Conservation (phyloP, 2,113 vertebrate genomes). For the Poeciliopsis occidentalis region DNA sequence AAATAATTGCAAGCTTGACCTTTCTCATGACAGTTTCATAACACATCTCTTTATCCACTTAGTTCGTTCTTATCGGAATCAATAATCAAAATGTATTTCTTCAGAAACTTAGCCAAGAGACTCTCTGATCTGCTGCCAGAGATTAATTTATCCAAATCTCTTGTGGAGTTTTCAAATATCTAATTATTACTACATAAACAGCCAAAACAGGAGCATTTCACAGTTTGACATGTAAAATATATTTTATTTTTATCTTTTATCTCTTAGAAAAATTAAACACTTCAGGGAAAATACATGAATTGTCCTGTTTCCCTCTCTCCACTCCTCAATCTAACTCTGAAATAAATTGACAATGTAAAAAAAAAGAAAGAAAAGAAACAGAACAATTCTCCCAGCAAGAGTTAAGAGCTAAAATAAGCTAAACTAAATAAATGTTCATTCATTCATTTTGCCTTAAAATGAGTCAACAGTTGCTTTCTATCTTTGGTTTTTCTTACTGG, state of each 20-base stretch:
- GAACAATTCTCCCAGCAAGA: too few species aligned
- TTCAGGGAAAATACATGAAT: too few species aligned
- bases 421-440: too few species aligned
- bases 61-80: conserved; percentile 13
- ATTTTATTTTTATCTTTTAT: neutral
- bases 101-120: conserved; percentile 14
- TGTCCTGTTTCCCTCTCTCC: too few species aligned
- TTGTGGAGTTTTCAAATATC: conserved; percentile 2
- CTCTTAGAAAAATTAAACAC: neutral
- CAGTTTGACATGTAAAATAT: neutral
- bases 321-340: too few species aligned
- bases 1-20: neutral
- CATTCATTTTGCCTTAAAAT: neutral
- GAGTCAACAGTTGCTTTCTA: neutral
- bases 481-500: neutral
- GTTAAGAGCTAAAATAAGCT: too few species aligned
- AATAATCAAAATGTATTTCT: conserved; percentile 26
- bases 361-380: too few species aligned
- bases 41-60: neutral
- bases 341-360: too few species aligned
- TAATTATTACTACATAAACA: neutral
- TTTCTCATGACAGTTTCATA: neutral
- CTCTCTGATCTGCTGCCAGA: conserved; percentile 3
- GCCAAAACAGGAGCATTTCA: neutral
- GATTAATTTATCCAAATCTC: conserved; percentile 2